Evolutionary conservation across 2,113 vertebrate species (phyloP), one percentile per base, ranked within the genome.

Genomic region (Ploceus nigricollis): DNA sequence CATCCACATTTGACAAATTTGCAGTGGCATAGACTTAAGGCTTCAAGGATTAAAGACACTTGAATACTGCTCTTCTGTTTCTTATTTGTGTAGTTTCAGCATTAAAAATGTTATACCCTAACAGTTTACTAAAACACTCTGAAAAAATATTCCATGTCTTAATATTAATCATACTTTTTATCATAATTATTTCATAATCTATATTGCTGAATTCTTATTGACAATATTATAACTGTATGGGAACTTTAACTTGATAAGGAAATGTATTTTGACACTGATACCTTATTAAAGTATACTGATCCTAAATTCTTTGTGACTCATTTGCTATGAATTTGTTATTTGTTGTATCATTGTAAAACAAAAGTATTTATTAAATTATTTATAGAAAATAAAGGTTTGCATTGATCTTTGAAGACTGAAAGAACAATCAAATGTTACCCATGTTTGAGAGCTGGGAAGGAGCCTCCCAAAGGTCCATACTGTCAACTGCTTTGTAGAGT

Each of bases 191-290:
- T 99, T 99, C 95, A 97, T 98, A 97, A 98, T 97, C 96, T 97
- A 94, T 98, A 97, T 97, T 98, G 98, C 98, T 98, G 96, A 98
- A 98, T 98, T 97, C 95, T 98, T 99, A 98, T 98, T 98, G 98
- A 98, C 97, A 95, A 98, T 96, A 98, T 98, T 98, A 98, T 98
- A 98, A 98, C 97, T 98, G 97, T 98, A 98, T 98, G 98, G 98
- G 98, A 98, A 98, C 97, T 98, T 98, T 98, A 98, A 98, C 98
- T 98, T 98, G 96, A 98, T 98, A 98, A 98, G 97, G 98, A 98
- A 98, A 99, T 99, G 98, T 99, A 99, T 99, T 99, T 98, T 99
- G 99, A 99, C 99, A 99, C 99, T 99, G 99, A 98, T 99, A 98
- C 98, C 98, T 98, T 98, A 99, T 99, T 99, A 99, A 99, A 99